These are phyloP conservation scores for human (Homo sapiens) DNA, from an alignment of 2,113 vertebrate species.

Conservation along the genomic window GRCh38 chr4:101917001-101917500, in stretches of 20 bases:
- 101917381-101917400: neutral
- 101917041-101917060: neutral
- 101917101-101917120: neutral
- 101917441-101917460: neutral
- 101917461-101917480: neutral
- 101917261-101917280: conserved; percentile 7
- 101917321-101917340: neutral
- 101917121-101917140: neutral
- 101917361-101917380: conserved; percentile 17
- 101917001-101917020: neutral
- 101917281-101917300: neutral
- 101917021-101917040: neutral
- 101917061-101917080: neutral
- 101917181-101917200: neutral
- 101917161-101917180: neutral
- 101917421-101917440: conserved; percentile 5
- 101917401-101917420: neutral
- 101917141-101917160: conserved; percentile 2
- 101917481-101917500: neutral
- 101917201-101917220: neutral
- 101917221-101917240: neutral
- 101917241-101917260: neutral
- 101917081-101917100: neutral
- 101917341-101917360: neutral
- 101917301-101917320: neutral